phyloP scores from a whole-genome alignment of 2,113 vertebrate genomes.

The Poecile atricapillus region DNA sequence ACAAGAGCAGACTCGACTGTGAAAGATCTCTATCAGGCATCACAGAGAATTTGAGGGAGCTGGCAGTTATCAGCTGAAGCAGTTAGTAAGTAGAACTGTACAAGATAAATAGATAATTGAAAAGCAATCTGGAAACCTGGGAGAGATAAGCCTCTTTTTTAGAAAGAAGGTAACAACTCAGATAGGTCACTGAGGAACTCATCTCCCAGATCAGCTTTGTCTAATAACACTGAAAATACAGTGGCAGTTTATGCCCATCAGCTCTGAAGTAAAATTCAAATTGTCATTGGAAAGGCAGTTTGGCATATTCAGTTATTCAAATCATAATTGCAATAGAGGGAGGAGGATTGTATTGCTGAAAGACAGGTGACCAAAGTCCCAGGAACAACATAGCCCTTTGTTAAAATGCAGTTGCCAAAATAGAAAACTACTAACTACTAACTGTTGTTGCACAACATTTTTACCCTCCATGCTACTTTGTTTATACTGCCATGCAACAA shows the following conservation, averaged over 20 bases:
- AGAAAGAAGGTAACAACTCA: not conserved
- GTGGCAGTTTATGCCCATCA: not conserved
- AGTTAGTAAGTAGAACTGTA: slow-evolving; percentile 7
- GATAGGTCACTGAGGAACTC: not conserved
- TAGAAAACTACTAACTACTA: not conserved
- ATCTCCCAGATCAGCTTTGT: not conserved
- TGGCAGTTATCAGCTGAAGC: slow-evolving; percentile 29
- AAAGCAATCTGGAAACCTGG: slow-evolving; percentile 29
- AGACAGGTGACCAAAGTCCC: not conserved
- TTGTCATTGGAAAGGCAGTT: not conserved
- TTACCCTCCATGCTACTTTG: not conserved
- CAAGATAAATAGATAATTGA: slow-evolving; percentile 45
- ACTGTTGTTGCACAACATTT: not conserved
- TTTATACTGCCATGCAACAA: not conserved
- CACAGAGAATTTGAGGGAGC: slow-evolving; percentile 22
- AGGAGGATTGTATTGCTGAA: not conserved
- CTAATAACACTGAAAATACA: not conserved
- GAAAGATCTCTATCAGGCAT: not conserved
- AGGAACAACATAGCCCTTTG: not conserved
- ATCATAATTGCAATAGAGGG: not conserved
- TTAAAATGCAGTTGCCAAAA: not conserved
- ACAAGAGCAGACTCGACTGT: not conserved
- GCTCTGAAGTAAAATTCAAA: not conserved
- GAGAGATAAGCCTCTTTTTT: slow-evolving; percentile 2
- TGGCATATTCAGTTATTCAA: not conserved